Evolutionary conservation across 2,113 vertebrate species (phyloP).

Genomic region (Poeciliopsis retropinna): DNA sequence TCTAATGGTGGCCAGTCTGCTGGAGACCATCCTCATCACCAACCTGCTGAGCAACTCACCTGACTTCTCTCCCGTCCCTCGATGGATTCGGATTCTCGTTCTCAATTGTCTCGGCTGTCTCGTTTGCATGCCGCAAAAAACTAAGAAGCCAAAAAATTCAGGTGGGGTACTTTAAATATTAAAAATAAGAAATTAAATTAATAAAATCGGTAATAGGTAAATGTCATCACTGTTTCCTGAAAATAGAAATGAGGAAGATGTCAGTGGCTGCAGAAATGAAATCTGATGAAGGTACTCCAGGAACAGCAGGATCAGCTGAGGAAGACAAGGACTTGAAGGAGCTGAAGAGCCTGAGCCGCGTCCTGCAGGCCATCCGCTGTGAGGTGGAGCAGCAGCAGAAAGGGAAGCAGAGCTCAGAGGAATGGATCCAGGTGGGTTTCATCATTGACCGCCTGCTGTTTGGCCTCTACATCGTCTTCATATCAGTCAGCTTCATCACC

Average conservation of each 20-base stretch:
- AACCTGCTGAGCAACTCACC: constrained; percentile 58
- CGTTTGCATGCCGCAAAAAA: constrained; percentile 45
- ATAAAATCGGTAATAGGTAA: not conserved
- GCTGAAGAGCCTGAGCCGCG: not conserved
- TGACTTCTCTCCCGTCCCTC: constrained; percentile 49
- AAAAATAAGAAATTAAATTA: not conserved
- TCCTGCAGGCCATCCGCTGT: not conserved
- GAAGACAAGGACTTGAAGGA: not conserved
- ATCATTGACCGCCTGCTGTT: constrained; percentile 80
- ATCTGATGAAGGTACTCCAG: not conserved
- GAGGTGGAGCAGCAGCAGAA: constrained; percentile 30
- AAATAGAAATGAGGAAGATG: not conserved
- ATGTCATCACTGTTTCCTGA: not conserved
- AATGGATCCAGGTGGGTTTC: constrained; percentile 78
- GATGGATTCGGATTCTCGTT: constrained; percentile 64
- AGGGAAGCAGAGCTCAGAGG: constrained; percentile 42
- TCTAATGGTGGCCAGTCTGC: constrained; percentile 77
- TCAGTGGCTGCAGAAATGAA: not conserved
- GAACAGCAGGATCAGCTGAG: not conserved
- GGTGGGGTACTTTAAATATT: constrained; percentile 18
- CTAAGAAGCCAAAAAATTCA: constrained; percentile 11
- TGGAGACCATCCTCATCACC: constrained; percentile 76
- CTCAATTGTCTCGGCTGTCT: constrained; percentile 56
- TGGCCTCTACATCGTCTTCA: constrained; percentile 73
- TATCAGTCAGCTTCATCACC: constrained; percentile 74